Conservation (phyloP, 2,113 vertebrate genomes). For the Leptocoma aspasia region DNA sequence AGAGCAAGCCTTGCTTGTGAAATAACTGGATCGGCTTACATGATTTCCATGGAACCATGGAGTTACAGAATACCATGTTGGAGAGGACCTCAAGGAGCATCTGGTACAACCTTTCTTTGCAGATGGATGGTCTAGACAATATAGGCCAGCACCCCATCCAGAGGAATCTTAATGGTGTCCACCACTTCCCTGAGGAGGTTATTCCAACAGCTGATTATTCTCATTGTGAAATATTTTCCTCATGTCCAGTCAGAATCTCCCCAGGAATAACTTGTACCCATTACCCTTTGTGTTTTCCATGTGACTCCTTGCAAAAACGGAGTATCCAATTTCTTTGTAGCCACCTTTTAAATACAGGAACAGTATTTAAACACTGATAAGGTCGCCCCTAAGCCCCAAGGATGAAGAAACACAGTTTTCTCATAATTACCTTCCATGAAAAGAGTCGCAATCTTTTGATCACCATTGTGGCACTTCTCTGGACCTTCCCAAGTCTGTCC, state of each 20-base stretch:
- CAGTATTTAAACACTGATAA: not conserved
- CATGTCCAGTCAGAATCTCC: not conserved
- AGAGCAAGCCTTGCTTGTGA: not conserved
- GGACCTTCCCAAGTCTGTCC: too few species aligned
- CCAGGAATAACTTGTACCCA: not conserved
- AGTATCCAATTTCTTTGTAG: not conserved
- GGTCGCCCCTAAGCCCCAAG: not conserved
- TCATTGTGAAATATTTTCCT: not conserved
- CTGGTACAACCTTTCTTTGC: not conserved
- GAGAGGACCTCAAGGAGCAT: not conserved
- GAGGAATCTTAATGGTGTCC: not conserved
- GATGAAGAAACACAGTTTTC: not conserved
- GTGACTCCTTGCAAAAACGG: not conserved
- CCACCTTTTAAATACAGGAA: not conserved
- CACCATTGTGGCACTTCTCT: not conserved
- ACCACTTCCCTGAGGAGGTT: not conserved
- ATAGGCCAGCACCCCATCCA: too few species aligned
- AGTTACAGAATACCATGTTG: not conserved
- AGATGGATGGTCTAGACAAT: not conserved
- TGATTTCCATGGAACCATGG: not conserved
- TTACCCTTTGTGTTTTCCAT: not conserved
- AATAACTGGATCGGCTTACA: not conserved
- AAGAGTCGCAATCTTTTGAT: not conserved
- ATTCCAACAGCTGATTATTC: not conserved
- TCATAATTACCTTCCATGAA: not conserved